A percentile compares a stretch with the other conserved stretches of the same genome.
Evolutionary conservation across 2,113 vertebrate genomes (phyloP).

Genomic region (Gymnogyps californianus): DNA sequence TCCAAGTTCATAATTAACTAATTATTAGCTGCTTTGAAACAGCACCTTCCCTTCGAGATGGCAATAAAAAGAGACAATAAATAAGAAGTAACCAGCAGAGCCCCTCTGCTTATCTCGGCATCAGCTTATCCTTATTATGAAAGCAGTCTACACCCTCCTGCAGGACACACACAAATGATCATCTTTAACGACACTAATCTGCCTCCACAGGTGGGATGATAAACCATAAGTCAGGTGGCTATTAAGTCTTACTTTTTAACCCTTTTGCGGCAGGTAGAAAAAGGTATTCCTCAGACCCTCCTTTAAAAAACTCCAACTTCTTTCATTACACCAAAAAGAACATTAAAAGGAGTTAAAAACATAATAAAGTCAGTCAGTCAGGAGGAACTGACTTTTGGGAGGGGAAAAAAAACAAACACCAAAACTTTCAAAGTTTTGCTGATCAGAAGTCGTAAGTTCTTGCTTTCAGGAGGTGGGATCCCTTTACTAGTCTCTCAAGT

Average conservation of each 20-base stretch:
- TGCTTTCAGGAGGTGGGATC: not conserved
- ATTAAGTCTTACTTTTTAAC: conserved; percentile 60
- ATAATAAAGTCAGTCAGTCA: not conserved
- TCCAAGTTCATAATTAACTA: conserved; percentile 87
- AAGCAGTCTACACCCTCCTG: conserved; percentile 63
- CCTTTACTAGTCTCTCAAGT: not conserved
- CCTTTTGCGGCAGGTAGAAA: not conserved
- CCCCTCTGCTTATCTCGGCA: conserved; percentile 74
- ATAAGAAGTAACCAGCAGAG: conserved; percentile 78
- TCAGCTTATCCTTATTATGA: conserved; percentile 84
- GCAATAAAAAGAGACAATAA: conserved; percentile 82
- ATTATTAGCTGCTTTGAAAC: conserved; percentile 81
- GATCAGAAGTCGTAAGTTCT: not conserved
- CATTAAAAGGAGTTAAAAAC: not conserved
- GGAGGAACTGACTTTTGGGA: not conserved
- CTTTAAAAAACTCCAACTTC: not conserved
- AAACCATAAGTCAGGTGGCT: conserved; percentile 46
- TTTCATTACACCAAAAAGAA: not conserved
- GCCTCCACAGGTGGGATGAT: conserved; percentile 66
- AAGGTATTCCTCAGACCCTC: not conserved
- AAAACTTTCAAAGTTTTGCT: not conserved
- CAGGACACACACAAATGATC: conserved; percentile 58
- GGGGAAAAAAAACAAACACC: rapidly evolving
- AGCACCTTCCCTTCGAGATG: conserved; percentile 75
- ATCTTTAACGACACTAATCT: conserved; percentile 73